Conservation (phyloP, 1,140 invertebrate species). For the Coptotermes formosanus region DNA sequence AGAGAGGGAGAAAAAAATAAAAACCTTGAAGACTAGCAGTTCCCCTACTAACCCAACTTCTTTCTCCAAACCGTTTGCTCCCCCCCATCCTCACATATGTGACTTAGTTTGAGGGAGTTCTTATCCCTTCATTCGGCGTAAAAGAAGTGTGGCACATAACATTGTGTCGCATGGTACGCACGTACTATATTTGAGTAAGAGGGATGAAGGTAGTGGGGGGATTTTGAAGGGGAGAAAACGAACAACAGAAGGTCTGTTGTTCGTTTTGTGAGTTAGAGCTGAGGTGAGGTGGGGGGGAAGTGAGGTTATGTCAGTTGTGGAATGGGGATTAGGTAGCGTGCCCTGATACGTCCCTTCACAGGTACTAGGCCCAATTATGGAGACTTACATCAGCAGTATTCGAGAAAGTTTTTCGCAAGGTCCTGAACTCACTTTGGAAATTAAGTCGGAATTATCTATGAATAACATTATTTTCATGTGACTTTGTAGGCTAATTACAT, state of each 20-base stretch:
- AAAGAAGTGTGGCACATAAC: conserved; percentile 5
- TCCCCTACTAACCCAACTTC: conserved; percentile 9
- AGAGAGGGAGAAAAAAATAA: not conserved
- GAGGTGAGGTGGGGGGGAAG: not conserved
- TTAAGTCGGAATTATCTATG: no score
- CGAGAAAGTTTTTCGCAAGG: not conserved
- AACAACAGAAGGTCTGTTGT: conserved; percentile 18
- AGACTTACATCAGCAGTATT: not conserved
- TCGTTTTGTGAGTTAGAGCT: not conserved
- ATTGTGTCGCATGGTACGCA: not conserved
- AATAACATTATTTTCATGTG: no score
- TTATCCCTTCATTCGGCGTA: not conserved
- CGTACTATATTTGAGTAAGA: not conserved
- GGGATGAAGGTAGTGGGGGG: not conserved
- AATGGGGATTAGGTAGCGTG: not conserved
- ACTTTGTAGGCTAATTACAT: no score
- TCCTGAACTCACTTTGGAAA: not conserved
- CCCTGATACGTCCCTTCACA: not conserved
- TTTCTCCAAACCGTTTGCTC: not conserved
- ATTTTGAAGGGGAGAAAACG: not conserved
- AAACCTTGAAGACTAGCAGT: not conserved
- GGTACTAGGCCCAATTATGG: not conserved
- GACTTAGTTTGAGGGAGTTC: conserved; percentile 5
- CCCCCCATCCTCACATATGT: not conserved
- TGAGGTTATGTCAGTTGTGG: conserved; percentile 14